Base-by-base conservation (phyloP, 2,797 vertebrate species). In the Paratrypauchen microcephalus region DNA sequence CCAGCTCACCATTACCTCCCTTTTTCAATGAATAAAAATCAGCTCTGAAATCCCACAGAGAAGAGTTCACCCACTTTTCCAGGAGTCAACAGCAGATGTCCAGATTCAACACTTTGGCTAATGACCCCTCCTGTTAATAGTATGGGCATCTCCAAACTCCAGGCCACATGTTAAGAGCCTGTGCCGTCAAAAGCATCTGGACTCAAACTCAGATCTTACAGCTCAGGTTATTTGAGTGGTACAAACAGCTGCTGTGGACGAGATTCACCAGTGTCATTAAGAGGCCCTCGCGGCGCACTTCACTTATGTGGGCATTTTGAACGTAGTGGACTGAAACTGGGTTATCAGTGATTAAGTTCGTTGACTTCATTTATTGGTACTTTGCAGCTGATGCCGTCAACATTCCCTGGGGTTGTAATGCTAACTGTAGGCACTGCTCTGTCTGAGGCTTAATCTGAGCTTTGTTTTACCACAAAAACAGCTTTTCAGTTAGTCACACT, bases 1-100 rank as follows among this genome's bases (percentile, higher is more conserved):
- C 39, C 65, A 52, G 60, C 56, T 50, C 47, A 50, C 67, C 36
- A 68, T 26, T 18, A 41, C 71, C 78, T 78, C 71, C 36, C 21
- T 71, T 78, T 71, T 73, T n/a, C 50, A 63, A 54, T 36, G 68
- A 78, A 75, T 79, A 69, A 13, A 4, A 39, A 68, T 71, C 71
- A 0, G 21, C 48, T 19, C 28, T 78, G 47, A 45, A 62, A 80
- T 79, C 45, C 47, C 2, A 7, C 67, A 3, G 66, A 36, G 76
- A 69, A 59, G 75, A 83, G 70, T 83, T 79, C 75, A 79, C 36
- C 66, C 60, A 70, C 55, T 66, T 79, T 73, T 72, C 61, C 59
- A 69, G 76, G 36, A 76, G 71, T 76, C 68, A 41, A 65, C 62
- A 63, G 78, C 82, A 86, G 80, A 79, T 78, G 81, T 82, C 72